A percentile compares a stretch with the other conserved stretches of the same genome.
phyloP scores from a whole-genome alignment of 2,113 vertebrate genomes.

The Alexandromys fortis region DNA sequence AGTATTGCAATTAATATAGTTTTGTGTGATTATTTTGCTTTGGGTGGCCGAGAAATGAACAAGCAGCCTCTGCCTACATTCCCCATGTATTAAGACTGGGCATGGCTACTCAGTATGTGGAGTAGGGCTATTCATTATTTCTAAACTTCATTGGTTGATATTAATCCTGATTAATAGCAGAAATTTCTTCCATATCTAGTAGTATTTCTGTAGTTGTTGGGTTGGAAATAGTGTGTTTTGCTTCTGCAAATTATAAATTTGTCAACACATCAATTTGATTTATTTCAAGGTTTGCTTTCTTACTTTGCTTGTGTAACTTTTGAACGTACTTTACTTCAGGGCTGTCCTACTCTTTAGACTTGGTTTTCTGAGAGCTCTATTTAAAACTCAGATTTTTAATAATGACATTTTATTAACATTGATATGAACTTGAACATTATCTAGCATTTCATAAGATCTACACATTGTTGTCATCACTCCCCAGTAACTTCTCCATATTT shows the following conservation, averaged over 20 bases:
- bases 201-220: background rate
- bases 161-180: background rate
- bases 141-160: background rate
- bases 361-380: background rate
- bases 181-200: background rate
- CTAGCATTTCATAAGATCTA: background rate
- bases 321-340: background rate
- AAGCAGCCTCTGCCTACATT: background rate
- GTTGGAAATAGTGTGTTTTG: background rate
- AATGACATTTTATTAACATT: background rate
- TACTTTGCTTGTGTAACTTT: background rate
- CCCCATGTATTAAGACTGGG: background rate
- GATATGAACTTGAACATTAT: background rate
- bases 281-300: background rate
- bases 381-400: background rate
- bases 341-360: background rate
- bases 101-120: background rate
- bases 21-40: no score
- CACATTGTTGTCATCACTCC: no score
- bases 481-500: background rate
- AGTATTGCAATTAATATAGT: no score
- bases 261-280: background rate
- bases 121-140: background rate
- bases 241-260: background rate
- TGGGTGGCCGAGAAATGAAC: no score